These are phyloP conservation scores for Myotis findleyi DNA, from an alignment of 2,797 vertebrate genomes.

Conservation along the genomic window DNA sequence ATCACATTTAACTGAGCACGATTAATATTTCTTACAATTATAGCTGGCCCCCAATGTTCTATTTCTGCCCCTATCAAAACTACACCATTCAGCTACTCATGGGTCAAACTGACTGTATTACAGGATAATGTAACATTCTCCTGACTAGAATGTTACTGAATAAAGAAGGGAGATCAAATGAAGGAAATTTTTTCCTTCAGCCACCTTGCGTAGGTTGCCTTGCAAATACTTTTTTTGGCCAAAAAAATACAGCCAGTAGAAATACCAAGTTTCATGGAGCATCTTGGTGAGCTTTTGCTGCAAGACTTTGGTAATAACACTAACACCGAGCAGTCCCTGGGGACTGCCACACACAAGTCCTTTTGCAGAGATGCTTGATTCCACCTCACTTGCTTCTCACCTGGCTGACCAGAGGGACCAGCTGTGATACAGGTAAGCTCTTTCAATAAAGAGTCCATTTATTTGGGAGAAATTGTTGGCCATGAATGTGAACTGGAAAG, in stretches of 20 bases:
- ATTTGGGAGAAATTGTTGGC: conserved; percentile 8
- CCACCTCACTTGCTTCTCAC: conserved; percentile 18
- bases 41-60: too few relatives aligned
- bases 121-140: background rate
- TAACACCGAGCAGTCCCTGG: background rate
- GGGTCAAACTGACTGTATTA: conserved; percentile 1
- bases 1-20: too few relatives aligned
- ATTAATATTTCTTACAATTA: too few relatives aligned
- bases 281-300: conserved; percentile 5
- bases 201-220: background rate
- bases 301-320: conserved; percentile 42
- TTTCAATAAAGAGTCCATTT: background rate
- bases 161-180: background rate
- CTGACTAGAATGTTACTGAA: background rate
- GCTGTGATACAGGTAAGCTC: conserved; percentile 59
- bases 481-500: background rate
- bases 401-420: conserved; percentile 1
- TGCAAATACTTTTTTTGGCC: background rate
- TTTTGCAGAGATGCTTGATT: conserved; percentile 33
- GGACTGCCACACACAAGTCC: background rate
- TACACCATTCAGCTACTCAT: background rate
- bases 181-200: background rate
- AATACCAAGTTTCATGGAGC: background rate
- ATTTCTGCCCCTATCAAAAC: background rate
- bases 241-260: background rate